phyloP scores from a whole-genome alignment of 2,888 invertebrate genomes.

The Ryuthela nishihirai region DNA sequence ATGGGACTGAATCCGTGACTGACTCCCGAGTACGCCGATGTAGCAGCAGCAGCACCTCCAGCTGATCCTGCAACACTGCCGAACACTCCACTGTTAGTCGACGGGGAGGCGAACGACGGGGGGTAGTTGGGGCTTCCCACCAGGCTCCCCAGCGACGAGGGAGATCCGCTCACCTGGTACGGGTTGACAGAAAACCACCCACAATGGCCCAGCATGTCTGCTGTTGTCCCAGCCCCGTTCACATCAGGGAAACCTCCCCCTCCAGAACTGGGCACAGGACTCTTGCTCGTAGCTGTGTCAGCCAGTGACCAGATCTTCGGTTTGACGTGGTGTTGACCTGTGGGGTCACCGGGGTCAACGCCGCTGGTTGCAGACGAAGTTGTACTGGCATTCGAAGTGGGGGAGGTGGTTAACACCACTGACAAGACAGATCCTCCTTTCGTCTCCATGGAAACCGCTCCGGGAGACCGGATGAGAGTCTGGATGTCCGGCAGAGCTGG shows the following conservation, averaged over 20 bases:
- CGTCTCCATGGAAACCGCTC: too few relatives aligned
- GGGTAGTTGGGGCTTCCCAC: too few relatives aligned
- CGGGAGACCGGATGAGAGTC: slow-evolving; percentile 17
- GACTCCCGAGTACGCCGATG: slow-evolving; percentile 7
- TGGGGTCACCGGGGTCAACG: neutral
- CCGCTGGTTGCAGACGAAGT: neutral
- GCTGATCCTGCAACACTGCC: slow-evolving; percentile 1
- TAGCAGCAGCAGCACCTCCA: slow-evolving; percentile 2
- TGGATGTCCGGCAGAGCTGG: slow-evolving; percentile 31
- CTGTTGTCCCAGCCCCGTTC: slow-evolving; percentile 51
- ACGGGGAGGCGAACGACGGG: slow-evolving; percentile 10
- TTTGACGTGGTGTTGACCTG: slow-evolving; percentile 55
- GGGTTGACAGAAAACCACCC: slow-evolving; percentile 34
- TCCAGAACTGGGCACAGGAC: slow-evolving; percentile 69
- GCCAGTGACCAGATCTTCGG: slow-evolving; percentile 94
- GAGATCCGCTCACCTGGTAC: slow-evolving; percentile 16
- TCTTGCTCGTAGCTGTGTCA: slow-evolving; percentile 90
- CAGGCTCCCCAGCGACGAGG: too few relatives aligned
- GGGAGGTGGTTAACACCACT: too few relatives aligned
- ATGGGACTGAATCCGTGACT: slow-evolving; percentile 18
- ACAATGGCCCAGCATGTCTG: slow-evolving; percentile 27
- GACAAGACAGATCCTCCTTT: too few relatives aligned
- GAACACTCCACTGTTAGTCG: neutral
- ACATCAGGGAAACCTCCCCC: slow-evolving; percentile 32
- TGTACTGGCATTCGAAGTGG: neutral